phyloP scores from a whole-genome alignment of 2,797 vertebrate species.

The Tolypeutes matacus region DNA sequence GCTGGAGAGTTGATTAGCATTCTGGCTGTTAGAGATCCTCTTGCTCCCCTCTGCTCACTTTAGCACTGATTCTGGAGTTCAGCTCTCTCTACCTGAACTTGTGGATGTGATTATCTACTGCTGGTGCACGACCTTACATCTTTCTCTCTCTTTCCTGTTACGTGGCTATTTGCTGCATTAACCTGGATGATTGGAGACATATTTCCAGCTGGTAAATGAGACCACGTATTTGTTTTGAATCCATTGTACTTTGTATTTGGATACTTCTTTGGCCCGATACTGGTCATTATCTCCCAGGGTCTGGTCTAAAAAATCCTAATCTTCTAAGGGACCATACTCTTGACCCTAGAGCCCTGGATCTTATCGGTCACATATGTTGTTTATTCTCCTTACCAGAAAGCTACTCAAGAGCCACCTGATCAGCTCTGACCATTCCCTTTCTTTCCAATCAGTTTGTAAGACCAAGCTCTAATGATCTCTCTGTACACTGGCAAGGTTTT shows the following conservation, averaged over 20 bases:
- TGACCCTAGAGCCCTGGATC: no score
- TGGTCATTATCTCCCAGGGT: neutral
- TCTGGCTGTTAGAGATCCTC: neutral
- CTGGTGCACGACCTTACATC: neutral
- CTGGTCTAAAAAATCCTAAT: neutral
- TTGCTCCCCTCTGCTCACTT: no score
- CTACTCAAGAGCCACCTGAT: rapidly evolving
- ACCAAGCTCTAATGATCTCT: neutral
- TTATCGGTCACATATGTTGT: rapidly evolving
- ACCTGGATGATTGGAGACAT: neutral
- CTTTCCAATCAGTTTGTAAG: neutral
- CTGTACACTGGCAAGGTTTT: no score
- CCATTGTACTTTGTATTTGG: neutral
- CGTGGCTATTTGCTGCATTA: no score
- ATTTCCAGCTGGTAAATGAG: neutral
- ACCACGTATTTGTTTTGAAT: neutral
- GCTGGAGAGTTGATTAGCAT: no score
- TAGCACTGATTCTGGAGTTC: no score
- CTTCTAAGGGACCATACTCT: rapidly evolving
- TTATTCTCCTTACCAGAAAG: neutral
- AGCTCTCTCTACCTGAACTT: neutral
- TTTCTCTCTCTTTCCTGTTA: neutral
- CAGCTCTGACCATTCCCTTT: no score
- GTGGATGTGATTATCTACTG: no score
- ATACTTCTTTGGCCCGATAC: neutral